A percentile compares a stretch with the other conserved stretches of the same genome.
These are phyloP conservation scores for Polyommatus icarus DNA, from an alignment of 2,888 invertebrate genomes.

Conservation along the genomic window DNA sequence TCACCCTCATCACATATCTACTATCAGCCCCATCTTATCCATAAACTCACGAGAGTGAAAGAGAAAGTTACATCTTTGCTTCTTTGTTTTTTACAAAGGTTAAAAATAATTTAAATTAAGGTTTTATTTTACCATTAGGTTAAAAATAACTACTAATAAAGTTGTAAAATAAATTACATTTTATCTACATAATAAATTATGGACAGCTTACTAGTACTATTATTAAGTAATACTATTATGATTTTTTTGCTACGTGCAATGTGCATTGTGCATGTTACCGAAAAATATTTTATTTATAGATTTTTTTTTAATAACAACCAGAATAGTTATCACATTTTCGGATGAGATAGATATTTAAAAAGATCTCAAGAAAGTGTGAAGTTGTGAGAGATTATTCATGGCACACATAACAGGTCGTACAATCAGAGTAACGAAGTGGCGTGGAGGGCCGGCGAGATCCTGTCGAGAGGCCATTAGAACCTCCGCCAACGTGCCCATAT, in stretches of 20 bases:
- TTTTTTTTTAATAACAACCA: neutral
- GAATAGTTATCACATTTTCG: neutral
- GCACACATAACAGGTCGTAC: conserved; percentile 65
- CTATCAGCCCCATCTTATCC: no score
- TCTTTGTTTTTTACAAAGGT: no score
- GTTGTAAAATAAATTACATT: no score
- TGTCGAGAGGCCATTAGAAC: conserved; percentile 76
- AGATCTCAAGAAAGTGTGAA: conserved; percentile 34
- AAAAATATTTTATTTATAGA: neutral
- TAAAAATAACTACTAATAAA: no score
- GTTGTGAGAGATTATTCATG: conserved; percentile 61
- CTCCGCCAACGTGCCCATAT: conserved; percentile 71
- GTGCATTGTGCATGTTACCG: neutral
- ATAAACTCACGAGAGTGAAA: no score
- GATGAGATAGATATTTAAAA: conserved; percentile 11
- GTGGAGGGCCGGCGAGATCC: conserved; percentile 69
- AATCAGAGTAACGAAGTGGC: conserved; percentile 78
- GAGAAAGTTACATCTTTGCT: no score
- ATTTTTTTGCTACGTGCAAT: neutral
- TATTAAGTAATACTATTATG: neutral
- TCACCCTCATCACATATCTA: no score
- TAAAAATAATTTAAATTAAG: no score
- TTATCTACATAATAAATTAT: no score
- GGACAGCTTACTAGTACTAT: no score
- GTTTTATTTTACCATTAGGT: no score